These are phyloP conservation scores for Platycercus adscitus DNA, from an alignment of 2,113 vertebrate genomes.

Conservation along the genomic window DNA sequence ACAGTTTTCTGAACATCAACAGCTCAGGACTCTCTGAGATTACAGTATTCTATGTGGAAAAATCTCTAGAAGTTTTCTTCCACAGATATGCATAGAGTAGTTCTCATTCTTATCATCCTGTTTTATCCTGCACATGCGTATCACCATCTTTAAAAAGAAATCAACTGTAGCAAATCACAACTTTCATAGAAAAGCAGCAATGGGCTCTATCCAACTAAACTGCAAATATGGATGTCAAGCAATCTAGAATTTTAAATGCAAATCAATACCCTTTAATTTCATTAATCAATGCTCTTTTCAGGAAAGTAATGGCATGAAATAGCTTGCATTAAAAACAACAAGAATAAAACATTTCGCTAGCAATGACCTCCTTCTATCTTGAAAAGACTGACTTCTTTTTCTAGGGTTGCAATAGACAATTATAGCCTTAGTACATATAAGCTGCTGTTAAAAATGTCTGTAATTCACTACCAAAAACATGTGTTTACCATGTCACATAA, in stretches of 20 bases:
- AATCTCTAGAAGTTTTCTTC: neutral
- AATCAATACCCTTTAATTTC: neutral
- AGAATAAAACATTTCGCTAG: neutral
- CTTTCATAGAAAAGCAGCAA: neutral
- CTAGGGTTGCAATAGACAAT: neutral
- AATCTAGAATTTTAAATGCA: neutral
- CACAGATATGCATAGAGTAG: neutral
- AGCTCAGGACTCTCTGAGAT: neutral
- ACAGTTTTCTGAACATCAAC: neutral
- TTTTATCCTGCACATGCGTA: neutral
- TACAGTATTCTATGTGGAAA: neutral
- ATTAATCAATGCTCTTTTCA: slow-evolving; percentile 22
- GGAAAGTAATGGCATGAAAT: neutral
- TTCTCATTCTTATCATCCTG: neutral
- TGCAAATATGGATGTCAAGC: neutral
- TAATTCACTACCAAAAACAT: neutral
- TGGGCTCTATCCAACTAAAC: neutral
- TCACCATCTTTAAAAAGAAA: neutral
- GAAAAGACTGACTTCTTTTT: neutral
- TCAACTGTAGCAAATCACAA: neutral
- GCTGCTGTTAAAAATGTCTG: neutral
- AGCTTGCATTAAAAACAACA: neutral
- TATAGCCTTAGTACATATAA: neutral
- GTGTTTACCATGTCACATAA: neutral
- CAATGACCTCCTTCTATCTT: neutral